Evolutionary conservation across 2,113 vertebrate species (phyloP), one percentile per base, ranked within the genome.

Genomic region (Thunnus maccoyii): DNA sequence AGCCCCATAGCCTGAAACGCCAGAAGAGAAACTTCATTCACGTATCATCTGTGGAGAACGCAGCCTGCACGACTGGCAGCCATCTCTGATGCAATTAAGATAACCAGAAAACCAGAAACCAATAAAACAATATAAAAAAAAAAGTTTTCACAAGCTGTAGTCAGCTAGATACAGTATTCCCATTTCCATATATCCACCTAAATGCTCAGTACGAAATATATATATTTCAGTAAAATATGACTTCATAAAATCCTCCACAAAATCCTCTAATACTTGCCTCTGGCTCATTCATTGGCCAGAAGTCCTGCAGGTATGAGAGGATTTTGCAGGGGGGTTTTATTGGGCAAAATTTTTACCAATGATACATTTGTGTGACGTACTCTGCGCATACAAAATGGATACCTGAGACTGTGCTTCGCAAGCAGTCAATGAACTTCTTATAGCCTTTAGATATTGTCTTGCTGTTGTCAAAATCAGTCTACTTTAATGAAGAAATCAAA

Each of bases 301-400:
- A 72, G n/a, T 82, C 74, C 80, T 50, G 77, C 62, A 76, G 66
- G 47, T 51, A 71, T 32, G 50, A 66, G 51, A 58, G 57, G 60
- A 80, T 81, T 86, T 87, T 67, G 71, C 52, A 86, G 60, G 72
- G 32, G n/a, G 48, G 58, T 60, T 78, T 84, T 71, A 85, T 70
- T 63, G 60, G 36, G 7, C 55, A 63, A 47, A 30, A 58, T 65
- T 78, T 27, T 78, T 44, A 66, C 44, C 54, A 41, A 50, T 72
- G 32, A 86, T 78, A 14, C 46, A 76, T 58, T 56, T 51, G 50
- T 88, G 77, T 82, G 54, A 74, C 36, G 15, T 1, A 7, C 60
- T 76, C 3, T 61, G 44, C 66, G 77, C 47, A 51, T 54, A 68
- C 50, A 71, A 65, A 65, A 75, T 58, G 16, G 54, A 63, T 25